These are phyloP conservation scores for Gymnoscopelus braueri DNA, from an alignment of 2,797 vertebrate genomes.

Conservation along the genomic window DNA sequence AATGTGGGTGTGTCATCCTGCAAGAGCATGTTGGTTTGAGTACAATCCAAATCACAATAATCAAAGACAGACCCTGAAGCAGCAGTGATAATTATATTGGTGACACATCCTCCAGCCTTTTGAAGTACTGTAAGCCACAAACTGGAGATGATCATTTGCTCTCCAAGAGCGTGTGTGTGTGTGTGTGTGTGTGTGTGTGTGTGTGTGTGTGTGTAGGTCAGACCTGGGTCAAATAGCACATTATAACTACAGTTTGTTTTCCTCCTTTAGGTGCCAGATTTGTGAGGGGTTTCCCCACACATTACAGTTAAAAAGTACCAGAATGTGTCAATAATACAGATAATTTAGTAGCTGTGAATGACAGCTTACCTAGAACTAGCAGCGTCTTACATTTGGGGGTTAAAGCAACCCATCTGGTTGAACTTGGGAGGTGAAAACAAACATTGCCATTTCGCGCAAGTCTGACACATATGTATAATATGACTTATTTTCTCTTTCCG, in stretches of 20 bases:
- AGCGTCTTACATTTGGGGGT: too few species aligned
- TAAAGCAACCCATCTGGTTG: too few species aligned
- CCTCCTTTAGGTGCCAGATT: conserved; percentile 15
- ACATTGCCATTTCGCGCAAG: neutral
- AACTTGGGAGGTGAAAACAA: neutral
- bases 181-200: conserved; percentile 18
- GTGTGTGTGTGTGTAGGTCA: neutral
- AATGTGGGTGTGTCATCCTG: conserved; percentile 53
- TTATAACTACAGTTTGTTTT: conserved; percentile 21
- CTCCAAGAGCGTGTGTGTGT: neutral
- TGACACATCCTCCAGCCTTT: conserved; percentile 26
- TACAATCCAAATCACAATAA: conserved; percentile 35
- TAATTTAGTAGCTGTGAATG: too few species aligned
- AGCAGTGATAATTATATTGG: conserved; percentile 30
- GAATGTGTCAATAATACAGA: neutral
- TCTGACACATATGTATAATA: neutral
- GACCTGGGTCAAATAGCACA: conserved; percentile 28
- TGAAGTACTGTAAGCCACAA: conserved; percentile 4
- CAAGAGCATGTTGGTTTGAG: conserved; percentile 35
- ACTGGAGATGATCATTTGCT: conserved; percentile 3
- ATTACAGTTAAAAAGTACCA: neutral
- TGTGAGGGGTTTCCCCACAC: conserved; percentile 18
- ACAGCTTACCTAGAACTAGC: too few species aligned
- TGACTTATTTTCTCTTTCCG: neutral
- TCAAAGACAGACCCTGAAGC: conserved; percentile 50